Percentiles rank a stretch among this genome's conserved stretches.
These are phyloP conservation scores for Agonum fuliginosum DNA, from an alignment of 2,888 invertebrate species.

Conservation along the genomic window DNA sequence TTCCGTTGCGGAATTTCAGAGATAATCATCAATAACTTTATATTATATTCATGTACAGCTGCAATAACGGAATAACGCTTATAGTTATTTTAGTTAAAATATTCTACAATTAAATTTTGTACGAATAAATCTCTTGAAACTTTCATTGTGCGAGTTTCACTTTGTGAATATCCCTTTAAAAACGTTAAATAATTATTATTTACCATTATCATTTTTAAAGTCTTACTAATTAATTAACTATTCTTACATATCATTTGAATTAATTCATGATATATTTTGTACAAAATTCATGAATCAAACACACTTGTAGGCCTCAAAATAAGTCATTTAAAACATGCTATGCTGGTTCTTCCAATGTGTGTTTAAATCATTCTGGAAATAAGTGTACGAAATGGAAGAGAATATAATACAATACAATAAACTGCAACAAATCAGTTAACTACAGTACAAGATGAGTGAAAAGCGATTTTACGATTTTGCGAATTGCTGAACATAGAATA, in stretches of 20 bases:
- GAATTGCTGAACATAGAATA: conserved; percentile 5
- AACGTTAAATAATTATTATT: conserved; percentile 53
- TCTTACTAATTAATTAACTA: conserved; percentile 56
- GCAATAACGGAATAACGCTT: conserved; percentile 58
- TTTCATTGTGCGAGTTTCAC: conserved; percentile 59
- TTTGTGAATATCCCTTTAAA: conserved; percentile 58
- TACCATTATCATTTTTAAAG: conserved; percentile 46
- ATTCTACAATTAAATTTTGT: conserved; percentile 59
- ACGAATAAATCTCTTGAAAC: conserved; percentile 57
- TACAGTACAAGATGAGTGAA: neutral
- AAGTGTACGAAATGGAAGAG: conserved; percentile 1
- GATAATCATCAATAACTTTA: conserved; percentile 34
- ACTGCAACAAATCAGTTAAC: neutral
- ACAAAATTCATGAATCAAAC: conserved; percentile 57
- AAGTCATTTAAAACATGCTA: conserved; percentile 47
- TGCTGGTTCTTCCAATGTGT: conserved; percentile 37
- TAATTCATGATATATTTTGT: conserved; percentile 54
- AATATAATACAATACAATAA: neutral
- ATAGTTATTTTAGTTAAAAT: conserved; percentile 53
- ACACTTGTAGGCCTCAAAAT: conserved; percentile 54
- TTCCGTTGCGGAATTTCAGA: conserved; percentile 27
- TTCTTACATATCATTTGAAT: conserved; percentile 53
- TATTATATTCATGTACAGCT: conserved; percentile 51
- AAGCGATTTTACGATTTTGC: neutral
- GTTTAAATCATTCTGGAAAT: conserved; percentile 44